A percentile compares a stretch with the other conserved stretches of the same genome.
Conservation (phyloP, 2,113 vertebrate genomes). For the Gallinago media region DNA sequence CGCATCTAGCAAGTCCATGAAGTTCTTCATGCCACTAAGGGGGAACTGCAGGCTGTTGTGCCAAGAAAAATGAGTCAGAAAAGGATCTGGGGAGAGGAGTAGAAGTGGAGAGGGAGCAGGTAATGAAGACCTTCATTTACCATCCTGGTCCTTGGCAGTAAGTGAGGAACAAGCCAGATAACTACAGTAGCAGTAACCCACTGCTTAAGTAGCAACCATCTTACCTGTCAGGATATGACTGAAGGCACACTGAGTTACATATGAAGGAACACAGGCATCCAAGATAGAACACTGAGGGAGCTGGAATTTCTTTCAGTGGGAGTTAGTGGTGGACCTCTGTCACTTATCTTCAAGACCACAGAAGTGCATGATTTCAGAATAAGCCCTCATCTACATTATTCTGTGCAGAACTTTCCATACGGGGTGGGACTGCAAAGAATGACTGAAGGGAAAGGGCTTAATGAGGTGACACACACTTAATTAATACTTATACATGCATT, state of each 20-base stretch:
- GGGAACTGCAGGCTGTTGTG: neutral
- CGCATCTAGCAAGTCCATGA: neutral
- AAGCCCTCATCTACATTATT: neutral
- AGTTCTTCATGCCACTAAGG: neutral
- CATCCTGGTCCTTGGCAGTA: neutral
- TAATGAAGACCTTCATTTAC: neutral
- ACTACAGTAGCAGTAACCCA: neutral
- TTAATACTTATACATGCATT: neutral
- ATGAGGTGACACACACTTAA: neutral
- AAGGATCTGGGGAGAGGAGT: neutral
- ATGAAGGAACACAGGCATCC: neutral
- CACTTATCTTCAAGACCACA: neutral
- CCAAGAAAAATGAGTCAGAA: neutral
- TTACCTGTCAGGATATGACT: neutral
- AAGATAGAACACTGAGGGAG: neutral
- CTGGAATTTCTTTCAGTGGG: neutral
- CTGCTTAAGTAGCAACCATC: neutral
- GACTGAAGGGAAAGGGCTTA: neutral
- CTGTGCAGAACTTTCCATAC: neutral
- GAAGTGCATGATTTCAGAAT: neutral
- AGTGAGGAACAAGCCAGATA: neutral
- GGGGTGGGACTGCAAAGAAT: neutral
- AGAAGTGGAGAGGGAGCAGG: neutral
- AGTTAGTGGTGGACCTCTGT: neutral
- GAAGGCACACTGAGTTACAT: accelerated